Percentiles rank a stretch among this genome's conserved stretches.
These are phyloP conservation scores for Megastigmus dorsalis DNA, from an alignment of 2,888 invertebrate genomes.

Conservation along the genomic window DNA sequence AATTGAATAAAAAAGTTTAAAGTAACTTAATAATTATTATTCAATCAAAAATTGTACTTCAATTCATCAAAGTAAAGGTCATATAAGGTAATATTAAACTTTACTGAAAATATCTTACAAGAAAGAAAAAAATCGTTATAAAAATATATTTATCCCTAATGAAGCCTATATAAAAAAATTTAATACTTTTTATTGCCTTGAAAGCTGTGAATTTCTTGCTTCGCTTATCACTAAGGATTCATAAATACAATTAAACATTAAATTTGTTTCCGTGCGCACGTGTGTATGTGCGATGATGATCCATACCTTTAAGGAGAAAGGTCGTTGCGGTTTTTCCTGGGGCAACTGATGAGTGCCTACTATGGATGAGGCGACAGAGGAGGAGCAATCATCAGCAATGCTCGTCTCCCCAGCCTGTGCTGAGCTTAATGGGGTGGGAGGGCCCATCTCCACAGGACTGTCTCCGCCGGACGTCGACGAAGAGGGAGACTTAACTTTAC, in stretches of 20 bases:
- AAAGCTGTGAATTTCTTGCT: not conserved
- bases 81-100: too few species aligned
- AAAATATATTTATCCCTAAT: not conserved
- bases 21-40: too few species aligned
- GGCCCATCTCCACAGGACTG: conserved; percentile 72
- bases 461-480: conserved; percentile 73
- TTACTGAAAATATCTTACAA: too few species aligned
- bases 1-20: too few species aligned
- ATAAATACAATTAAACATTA: not conserved
- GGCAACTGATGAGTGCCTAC: conserved; percentile 69
- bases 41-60: too few species aligned
- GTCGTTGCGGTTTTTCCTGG: conserved; percentile 77
- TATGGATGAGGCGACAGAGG: conserved; percentile 60
- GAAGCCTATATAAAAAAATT: not conserved
- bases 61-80: too few species aligned
- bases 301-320: conserved; percentile 78
- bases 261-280: conserved; percentile 4
- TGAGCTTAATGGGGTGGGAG: conserved; percentile 69
- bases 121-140: too few species aligned
- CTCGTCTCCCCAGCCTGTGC: conserved; percentile 67
- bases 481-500: conserved; percentile 74
- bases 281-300: not conserved
- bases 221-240: not conserved
- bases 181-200: not conserved
- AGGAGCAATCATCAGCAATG: conserved; percentile 45